Percentiles rank a stretch among this genome's conserved stretches.
Conservation (phyloP, 1,140 invertebrate species). For the Oreohelix idahoensis region DNA sequence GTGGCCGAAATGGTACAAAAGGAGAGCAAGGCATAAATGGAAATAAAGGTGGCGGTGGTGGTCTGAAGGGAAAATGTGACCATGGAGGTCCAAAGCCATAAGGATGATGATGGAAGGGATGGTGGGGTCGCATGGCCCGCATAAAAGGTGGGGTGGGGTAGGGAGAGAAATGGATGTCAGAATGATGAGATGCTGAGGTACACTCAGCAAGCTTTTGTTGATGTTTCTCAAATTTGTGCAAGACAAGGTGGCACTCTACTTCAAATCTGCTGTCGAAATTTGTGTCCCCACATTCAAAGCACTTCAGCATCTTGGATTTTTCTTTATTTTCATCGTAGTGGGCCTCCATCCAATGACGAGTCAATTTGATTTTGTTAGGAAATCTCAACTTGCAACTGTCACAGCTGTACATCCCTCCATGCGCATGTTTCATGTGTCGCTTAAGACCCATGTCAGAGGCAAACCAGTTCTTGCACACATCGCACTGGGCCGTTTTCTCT, state of each 20-base stretch:
- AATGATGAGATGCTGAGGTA: neutral
- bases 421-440: constrained; percentile 36
- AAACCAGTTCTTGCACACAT: constrained; percentile 28
- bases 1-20: neutral
- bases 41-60: constrained; percentile 9
- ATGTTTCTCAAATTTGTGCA: constrained; percentile 34
- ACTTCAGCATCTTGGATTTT: neutral
- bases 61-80: neutral
- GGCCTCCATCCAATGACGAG: constrained; percentile 29
- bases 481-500: constrained; percentile 34
- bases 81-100: neutral
- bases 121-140: neutral
- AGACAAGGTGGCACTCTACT: constrained; percentile 25
- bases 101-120: constrained; percentile 4
- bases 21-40: neutral
- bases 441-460: constrained; percentile 23
- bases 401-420: constrained; percentile 28
- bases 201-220: neutral
- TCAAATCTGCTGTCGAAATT: constrained; percentile 33
- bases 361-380: constrained; percentile 31
- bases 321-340: constrained; percentile 26
- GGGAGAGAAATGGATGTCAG: constrained; percentile 2
- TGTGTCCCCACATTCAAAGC: constrained; percentile 13
- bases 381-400: constrained; percentile 11
- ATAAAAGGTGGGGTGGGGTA: constrained; percentile 4